These are phyloP conservation scores for Dicrostonyx torquatus DNA, from an alignment of 2,797 vertebrate genomes.

Conservation along the genomic window DNA sequence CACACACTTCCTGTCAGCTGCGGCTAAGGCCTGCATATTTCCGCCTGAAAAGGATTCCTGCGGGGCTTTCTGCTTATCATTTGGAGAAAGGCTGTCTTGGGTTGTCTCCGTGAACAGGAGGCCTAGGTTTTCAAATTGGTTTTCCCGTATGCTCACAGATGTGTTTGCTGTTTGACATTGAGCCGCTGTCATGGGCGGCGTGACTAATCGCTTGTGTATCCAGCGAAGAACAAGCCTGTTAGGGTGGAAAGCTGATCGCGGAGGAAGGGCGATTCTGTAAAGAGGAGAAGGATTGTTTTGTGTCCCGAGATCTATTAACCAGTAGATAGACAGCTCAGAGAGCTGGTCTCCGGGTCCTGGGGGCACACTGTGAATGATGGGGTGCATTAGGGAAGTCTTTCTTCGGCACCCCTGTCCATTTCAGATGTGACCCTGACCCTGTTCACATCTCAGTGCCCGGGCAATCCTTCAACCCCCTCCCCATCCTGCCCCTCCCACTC, in stretches of 20 bases:
- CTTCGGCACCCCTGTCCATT: not conserved
- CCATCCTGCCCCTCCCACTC: not conserved
- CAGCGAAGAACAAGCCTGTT: slow-evolving; percentile 94
- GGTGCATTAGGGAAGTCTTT: not conserved
- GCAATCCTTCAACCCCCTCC: not conserved
- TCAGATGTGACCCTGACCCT: not conserved
- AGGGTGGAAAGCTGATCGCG: slow-evolving; percentile 92
- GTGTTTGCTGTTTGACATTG: slow-evolving; percentile 94
- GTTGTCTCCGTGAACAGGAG: slow-evolving; percentile 89
- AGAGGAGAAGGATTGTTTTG: slow-evolving; percentile 93
- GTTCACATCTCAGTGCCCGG: not conserved
- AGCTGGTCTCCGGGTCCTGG: slow-evolving; percentile 87
- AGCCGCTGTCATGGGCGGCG: slow-evolving; percentile 92
- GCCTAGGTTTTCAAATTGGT: slow-evolving; percentile 93
- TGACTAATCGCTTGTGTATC: slow-evolving; percentile 94
- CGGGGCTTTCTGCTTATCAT: slow-evolving; percentile 75
- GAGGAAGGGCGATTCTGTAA: slow-evolving; percentile 94
- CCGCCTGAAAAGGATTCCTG: slow-evolving; percentile 70
- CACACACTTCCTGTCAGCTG: slow-evolving; percentile 73
- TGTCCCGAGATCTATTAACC: slow-evolving; percentile 94
- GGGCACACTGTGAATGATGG: not conserved
- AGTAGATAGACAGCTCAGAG: slow-evolving; percentile 92
- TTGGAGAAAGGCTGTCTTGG: slow-evolving; percentile 79
- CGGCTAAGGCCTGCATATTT: slow-evolving; percentile 75
- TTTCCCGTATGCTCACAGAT: slow-evolving; percentile 96